Conservation (phyloP, 2,797 vertebrate genomes). For the Syndactyla subalaris region DNA sequence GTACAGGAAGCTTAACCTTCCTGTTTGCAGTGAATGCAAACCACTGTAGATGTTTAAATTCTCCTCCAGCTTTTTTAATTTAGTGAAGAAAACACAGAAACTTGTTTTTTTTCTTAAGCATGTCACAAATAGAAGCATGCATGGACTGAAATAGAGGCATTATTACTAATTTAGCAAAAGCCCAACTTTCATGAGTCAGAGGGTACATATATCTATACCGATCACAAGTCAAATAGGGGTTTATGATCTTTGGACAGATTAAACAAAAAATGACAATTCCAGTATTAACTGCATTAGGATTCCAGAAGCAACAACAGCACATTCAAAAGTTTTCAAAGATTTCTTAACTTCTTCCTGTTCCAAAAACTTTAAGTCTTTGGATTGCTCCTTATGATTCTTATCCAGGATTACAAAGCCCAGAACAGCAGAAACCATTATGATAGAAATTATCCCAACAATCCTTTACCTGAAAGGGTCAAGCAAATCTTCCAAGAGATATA, state of each 20-base stretch:
- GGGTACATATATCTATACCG: neutral
- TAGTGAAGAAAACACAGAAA: neutral
- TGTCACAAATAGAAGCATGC: neutral
- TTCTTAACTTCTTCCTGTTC: neutral
- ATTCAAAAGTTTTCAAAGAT: neutral
- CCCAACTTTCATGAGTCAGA: neutral
- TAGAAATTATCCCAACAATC: neutral
- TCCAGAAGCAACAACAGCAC: neutral
- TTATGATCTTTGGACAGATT: neutral
- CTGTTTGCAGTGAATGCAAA: neutral
- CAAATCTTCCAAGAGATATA: neutral
- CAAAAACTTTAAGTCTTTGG: neutral
- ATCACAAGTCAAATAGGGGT: neutral
- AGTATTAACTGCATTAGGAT: neutral
- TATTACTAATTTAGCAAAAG: neutral
- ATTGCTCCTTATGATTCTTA: neutral
- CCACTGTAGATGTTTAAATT: neutral
- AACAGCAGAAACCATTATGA: neutral
- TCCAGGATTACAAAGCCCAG: neutral
- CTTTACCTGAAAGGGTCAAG: neutral
- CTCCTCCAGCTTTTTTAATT: neutral
- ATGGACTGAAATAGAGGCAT: neutral
- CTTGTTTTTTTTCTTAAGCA: neutral
- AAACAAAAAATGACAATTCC: neutral
- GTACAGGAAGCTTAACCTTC: neutral